phyloP scores from a whole-genome alignment of 2,113 vertebrate species.

The Pollachius pollachius region DNA sequence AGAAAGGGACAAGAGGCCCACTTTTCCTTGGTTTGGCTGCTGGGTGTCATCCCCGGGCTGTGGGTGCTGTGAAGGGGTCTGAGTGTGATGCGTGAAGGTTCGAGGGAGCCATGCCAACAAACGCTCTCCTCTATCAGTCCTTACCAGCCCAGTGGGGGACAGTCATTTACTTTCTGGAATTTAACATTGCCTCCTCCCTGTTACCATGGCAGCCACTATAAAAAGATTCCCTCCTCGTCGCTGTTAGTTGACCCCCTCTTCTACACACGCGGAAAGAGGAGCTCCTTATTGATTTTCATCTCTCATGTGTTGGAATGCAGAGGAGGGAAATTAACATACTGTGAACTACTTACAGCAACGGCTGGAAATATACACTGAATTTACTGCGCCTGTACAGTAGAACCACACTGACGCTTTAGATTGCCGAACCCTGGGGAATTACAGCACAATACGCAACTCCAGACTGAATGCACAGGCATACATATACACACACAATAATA shows the following conservation, averaged over 20 bases:
- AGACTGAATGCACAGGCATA: neutral
- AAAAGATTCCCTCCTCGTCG: slow-evolving; percentile 70
- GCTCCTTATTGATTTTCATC: slow-evolving; percentile 70
- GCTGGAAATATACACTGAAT: slow-evolving; percentile 2
- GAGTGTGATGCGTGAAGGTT: slow-evolving; percentile 39
- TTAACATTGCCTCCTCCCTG: slow-evolving; percentile 68
- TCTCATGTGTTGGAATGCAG: slow-evolving; percentile 57
- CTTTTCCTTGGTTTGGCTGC: too few species aligned
- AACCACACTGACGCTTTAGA: neutral
- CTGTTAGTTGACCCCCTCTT: slow-evolving; percentile 60
- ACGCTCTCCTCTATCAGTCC: slow-evolving; percentile 60
- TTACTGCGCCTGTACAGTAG: neutral
- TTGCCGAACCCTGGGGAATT: slow-evolving; percentile 1
- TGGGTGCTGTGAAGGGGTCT: too few species aligned
- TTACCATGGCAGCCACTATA: slow-evolving; percentile 77
- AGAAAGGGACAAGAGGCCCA: too few species aligned
- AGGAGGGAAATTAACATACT: slow-evolving; percentile 56
- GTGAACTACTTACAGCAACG: slow-evolving; percentile 37
- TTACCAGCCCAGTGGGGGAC: slow-evolving; percentile 64
- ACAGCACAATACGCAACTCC: neutral
- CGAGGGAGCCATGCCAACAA: slow-evolving; percentile 42
- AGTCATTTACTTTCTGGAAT: slow-evolving; percentile 74
- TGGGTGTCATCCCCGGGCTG: too few species aligned
- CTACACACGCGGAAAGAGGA: slow-evolving; percentile 38
- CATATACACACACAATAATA: neutral